Percentiles rank a stretch among this genome's conserved stretches.
phyloP scores from a whole-genome alignment of 2,888 invertebrate genomes.

The Eilema sororculum region DNA sequence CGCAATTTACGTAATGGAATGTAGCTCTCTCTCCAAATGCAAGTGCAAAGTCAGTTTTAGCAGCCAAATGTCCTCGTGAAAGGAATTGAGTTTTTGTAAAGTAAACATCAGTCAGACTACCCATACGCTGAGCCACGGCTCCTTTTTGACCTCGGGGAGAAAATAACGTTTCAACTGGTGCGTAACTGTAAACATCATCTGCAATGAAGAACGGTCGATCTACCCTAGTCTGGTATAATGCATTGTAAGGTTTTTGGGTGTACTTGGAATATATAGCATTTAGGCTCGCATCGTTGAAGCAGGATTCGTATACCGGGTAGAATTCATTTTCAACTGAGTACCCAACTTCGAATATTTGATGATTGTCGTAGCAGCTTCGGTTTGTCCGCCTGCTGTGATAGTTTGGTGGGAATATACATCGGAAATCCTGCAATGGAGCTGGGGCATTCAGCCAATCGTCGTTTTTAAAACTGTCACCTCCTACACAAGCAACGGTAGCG shows the following conservation, averaged over 20 bases:
- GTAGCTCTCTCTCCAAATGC: conserved; percentile 88
- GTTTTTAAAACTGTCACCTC: conserved; percentile 69
- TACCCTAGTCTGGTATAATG: conserved; percentile 73
- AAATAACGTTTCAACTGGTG: conserved; percentile 69
- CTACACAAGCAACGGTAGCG: conserved; percentile 68
- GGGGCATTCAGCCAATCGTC: conserved; percentile 68
- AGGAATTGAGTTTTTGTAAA: conserved; percentile 75
- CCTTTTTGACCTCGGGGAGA: conserved; percentile 68
- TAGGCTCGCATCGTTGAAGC: conserved; percentile 68
- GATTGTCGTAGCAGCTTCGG: conserved; percentile 67
- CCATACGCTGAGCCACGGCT: conserved; percentile 68
- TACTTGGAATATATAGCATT: conserved; percentile 75
- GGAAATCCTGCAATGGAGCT: conserved; percentile 64
- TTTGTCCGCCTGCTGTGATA: conserved; percentile 66
- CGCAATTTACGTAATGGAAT: conserved; percentile 89
- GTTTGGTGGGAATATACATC: conserved; percentile 63
- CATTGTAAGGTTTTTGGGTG: conserved; percentile 77
- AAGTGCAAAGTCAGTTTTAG: conserved; percentile 89
- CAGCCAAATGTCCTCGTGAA: conserved; percentile 88
- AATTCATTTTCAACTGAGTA: conserved; percentile 66
- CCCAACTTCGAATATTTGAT: conserved; percentile 74
- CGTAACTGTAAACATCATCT: conserved; percentile 59
- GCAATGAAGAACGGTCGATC: conserved; percentile 73
- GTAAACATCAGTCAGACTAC: conserved; percentile 68
- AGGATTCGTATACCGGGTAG: conserved; percentile 75